Evolutionary conservation across 53 echinoderm and acorn worm species (phyloP).

Genomic region (Luidia sarsii): DNA sequence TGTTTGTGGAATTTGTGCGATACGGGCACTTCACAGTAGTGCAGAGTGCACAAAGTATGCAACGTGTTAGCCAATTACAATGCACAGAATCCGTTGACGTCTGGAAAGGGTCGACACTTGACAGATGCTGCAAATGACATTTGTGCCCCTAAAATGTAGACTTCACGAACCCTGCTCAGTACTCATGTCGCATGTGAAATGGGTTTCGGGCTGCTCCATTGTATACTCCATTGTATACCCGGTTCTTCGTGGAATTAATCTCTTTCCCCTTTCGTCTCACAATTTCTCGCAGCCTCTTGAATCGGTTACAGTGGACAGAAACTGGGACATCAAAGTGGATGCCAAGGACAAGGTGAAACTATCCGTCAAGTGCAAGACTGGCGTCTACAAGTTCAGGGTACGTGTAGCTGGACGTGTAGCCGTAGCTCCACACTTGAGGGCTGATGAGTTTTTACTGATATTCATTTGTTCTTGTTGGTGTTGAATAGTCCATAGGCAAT

Average conservation of each 20-base stretch:
- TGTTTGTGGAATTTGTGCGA: too few species aligned
- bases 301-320: slow-evolving; percentile 26
- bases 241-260: too few species aligned
- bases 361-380: slow-evolving; percentile 38
- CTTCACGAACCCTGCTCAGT: too few species aligned
- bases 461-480: neutral
- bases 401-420: too few species aligned
- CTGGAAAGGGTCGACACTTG: too few species aligned
- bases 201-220: too few species aligned
- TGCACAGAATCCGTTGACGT: too few species aligned
- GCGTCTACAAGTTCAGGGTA: slow-evolving; percentile 48
- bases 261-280: too few species aligned
- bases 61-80: slow-evolving; percentile 19
- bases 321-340: slow-evolving; percentile 21
- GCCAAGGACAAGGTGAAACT: slow-evolving; percentile 47
- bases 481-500: neutral
- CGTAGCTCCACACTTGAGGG: neutral
- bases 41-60: slow-evolving; percentile 13
- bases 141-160: too few species aligned
- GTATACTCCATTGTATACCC: too few species aligned
- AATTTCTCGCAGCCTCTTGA: slow-evolving; percentile 47
- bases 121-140: too few species aligned
- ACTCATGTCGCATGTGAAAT: too few species aligned
- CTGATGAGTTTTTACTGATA: neutral
- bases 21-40: slow-evolving; percentile 25